Evolutionary conservation across 1,140 invertebrate species (phyloP), one percentile per base, ranked within the genome.

Genomic region (Rhagoletis pomonella): DNA sequence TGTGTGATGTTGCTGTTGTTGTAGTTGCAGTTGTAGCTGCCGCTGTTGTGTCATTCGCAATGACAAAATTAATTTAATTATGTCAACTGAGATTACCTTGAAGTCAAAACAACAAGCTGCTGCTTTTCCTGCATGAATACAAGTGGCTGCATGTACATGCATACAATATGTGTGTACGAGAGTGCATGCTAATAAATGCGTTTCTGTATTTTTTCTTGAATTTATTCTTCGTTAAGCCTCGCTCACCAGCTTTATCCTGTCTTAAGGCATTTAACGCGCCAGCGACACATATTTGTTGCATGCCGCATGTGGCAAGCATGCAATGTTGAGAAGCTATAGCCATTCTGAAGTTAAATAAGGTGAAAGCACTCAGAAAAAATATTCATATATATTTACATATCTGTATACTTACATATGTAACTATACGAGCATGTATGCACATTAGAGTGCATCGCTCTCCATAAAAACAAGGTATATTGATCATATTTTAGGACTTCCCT

Each of bases 31-130:
- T 19, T 55, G 44, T n/a, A 7, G 1, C 9, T 19, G 44, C 19
- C 55, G 47, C n/a, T 81, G 73, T 29, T 88, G 86, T 88, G 88
- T 81, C 88, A 88, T 85, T 85, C 81, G 59, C 69, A 88, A 87
- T 88, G 85, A 87, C 77, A 65, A 87, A 88, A 88, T 88, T 87
- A 88, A 88, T 87, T 88, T 87, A 88, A 88, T 87, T 88, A 87
- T 88, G 88, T 88, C 87, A 88, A 88, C 87, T 85, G 69, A 87
- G 88, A 88, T 88, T 88, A 87, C 67, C 88, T 88, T 86, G 88
- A 88, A 87, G 87, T 84, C 86, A 69, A 55, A 85, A 73, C 81
- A 88, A 69, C 77, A 55, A 81, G 47, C n/a, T 81, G 73, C 73
- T 42, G 47, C 10, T 19, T 14, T 17, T 50, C 47, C n/a, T 9